Percentiles rank a stretch among this genome's conserved stretches.
Conservation (phyloP, 1,140 invertebrate species). For the Eulimnadia texana region DNA sequence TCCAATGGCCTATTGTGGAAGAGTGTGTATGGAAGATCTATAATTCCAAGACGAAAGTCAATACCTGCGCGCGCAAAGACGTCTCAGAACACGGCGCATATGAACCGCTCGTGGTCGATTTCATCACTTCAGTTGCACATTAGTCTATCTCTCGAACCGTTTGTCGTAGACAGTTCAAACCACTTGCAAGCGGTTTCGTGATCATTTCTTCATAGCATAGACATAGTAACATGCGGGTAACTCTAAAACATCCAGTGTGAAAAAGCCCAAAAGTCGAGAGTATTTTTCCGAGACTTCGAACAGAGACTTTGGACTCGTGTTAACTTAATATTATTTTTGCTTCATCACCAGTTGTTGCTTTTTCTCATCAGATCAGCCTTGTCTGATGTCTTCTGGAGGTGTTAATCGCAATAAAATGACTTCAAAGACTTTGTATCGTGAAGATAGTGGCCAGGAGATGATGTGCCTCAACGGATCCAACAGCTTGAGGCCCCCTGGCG, state of each 20-base stretch:
- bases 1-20: neutral
- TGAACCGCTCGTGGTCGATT: neutral
- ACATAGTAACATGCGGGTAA: neutral
- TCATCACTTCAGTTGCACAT: neutral
- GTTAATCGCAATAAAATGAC: neutral
- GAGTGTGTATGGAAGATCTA: neutral
- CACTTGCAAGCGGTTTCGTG: neutral
- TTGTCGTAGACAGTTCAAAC: neutral
- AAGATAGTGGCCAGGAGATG: constrained; percentile 17
- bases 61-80: neutral
- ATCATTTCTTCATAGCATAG: neutral
- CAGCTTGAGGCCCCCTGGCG: neutral
- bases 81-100: neutral
- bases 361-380: too few relatives aligned
- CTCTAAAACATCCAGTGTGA: too few relatives aligned
- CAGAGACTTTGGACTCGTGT: too few relatives aligned
- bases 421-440: neutral
- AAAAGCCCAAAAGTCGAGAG: too few relatives aligned
- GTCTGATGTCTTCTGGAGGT: neutral
- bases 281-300: too few relatives aligned
- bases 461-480: constrained; percentile 9
- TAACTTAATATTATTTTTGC: too few relatives aligned
- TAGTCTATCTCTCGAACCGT: too few relatives aligned
- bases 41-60: neutral
- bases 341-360: too few relatives aligned